Evolutionary conservation across 2,797 vertebrate species (phyloP), one percentile per base, ranked within the genome.

Genomic region (Ambastaia sidthimunki): DNA sequence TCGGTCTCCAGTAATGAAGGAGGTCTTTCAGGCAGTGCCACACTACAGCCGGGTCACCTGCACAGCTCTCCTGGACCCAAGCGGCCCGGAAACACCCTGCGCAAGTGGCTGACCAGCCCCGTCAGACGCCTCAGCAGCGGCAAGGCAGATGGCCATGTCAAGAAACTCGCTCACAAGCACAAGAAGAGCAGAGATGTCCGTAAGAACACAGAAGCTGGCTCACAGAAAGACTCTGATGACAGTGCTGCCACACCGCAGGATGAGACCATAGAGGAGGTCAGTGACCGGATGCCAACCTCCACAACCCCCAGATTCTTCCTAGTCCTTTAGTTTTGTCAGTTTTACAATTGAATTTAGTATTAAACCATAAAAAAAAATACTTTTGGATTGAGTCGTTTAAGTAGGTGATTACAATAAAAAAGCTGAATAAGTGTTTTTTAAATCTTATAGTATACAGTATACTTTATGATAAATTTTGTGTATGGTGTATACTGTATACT

Each of bases 61-160:
- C 86, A 93, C 72, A 90, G 91, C 81, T 94, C 92, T 0, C 98
- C 97, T 0, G 98, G 97, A 13, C 96, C 96, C 84, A 98, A 98
- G 84, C 95, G 98, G 23, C 97, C 96, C 0, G 98, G 97, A 21
- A 99, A 98, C 89, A 99, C 97, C 0, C 87, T 99, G 54, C 94
- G 97, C 81, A 99, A 99, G 75, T 99, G 98, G 98, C 94, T 99
- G 68, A 99, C 97, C 21, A 99, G 98, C 86, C 98, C 98, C 0
- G 97, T 99, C 66, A 93, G 98, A 70, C 92, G 97, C 5, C 96
- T 99, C 0, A 99, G 98, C 93, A 98, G 97, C 0, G 98, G 98
- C 28, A 98, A 98, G 82, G 97, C 97, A 0, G 98, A 99, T 0
- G 96, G 96, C 25, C 96, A 98, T 0, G 95, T 96, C 37, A 99